Evolutionary conservation across 2,888 invertebrate genomes (phyloP), one percentile per base, ranked within the genome.

Genomic region (Drosophila multiciliata): DNA sequence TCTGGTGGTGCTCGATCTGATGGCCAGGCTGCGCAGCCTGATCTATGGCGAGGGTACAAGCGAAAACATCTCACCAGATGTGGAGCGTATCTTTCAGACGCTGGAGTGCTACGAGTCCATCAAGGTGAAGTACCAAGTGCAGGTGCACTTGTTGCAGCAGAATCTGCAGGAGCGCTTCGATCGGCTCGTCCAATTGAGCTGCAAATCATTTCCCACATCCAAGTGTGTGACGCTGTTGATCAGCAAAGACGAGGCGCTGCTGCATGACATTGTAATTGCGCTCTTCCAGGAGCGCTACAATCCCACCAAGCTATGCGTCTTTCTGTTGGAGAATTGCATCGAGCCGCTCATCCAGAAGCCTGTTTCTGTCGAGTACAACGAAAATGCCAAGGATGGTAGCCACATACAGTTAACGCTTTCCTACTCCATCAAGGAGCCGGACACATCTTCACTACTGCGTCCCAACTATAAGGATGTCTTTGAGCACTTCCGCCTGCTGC

Each of bases 81-180:
- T 83, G 1, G 91, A 92, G 64, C 88, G 90, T 11, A 75, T 92
- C 0, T 91, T 93, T 49, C 85, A 82, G 26, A 82, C 89, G 11
- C 73, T 92, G 8, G 91, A 92, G 7, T 93, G 93, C 70, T 92
- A 91, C 67, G 90, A 91, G 12, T 91, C 91, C 33, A 91, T 93
- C 6, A 93, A 92, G 76, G 89, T 92, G 0, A 92, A 92, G 59
- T 93, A 91, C 42, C 91, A 90, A 3, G 87, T 92, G 11, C 92
- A 93, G 73, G 83, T 88, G 0, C 91, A 93, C 70, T 83, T 92
- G 60, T 65, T 93, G 57, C 78, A 92, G 36, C 91, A 92, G 66
- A 93, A 91, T 63, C 77, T 93, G 17, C 91, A 92, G 66, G 87
- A 91, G 60, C 86, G 91, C n/a, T 93, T 93, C 66, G 92, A 93